Conservation (phyloP, 2,888 invertebrate species). For the Aleiodes testaceus region DNA sequence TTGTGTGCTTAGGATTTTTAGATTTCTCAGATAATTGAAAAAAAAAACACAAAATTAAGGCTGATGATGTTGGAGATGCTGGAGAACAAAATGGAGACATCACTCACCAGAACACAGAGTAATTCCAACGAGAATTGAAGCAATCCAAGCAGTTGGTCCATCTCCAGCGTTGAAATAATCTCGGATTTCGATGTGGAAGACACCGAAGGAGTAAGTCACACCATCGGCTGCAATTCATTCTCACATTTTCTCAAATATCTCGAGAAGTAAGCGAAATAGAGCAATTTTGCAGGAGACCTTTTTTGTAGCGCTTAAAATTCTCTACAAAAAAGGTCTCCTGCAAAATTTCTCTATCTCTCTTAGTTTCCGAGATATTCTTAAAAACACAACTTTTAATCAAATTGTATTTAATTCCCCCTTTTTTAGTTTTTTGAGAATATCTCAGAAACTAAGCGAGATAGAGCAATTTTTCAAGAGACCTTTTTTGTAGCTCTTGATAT, state of each 20-base stretch:
- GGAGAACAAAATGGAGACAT: slow-evolving; percentile 12
- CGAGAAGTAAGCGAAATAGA: no score
- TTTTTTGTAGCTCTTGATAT: no score
- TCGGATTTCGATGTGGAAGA: slow-evolving; percentile 91
- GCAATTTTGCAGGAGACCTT: no score
- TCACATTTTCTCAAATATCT: neutral
- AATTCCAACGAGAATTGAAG: slow-evolving; percentile 94
- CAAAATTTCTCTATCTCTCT: no score
- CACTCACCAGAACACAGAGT: slow-evolving; percentile 92
- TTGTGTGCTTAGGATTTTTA: neutral
- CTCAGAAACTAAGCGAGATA: no score
- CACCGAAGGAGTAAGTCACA: slow-evolving; percentile 97
- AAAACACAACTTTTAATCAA: no score
- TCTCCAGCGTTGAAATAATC: slow-evolving; percentile 88
- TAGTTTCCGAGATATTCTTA: neutral
- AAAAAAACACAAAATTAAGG: slow-evolving; percentile 4
- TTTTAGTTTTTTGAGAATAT: no score
- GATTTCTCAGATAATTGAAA: neutral
- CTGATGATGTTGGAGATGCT: no score
- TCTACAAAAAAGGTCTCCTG: no score
- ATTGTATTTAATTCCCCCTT: no score
- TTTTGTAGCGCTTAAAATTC: no score
- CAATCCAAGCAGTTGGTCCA: slow-evolving; percentile 93
- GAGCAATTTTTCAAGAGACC: no score
- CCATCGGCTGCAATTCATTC: slow-evolving; percentile 90